phyloP scores from a whole-genome alignment of 2,113 vertebrate genomes.

The Podilymbus podiceps region DNA sequence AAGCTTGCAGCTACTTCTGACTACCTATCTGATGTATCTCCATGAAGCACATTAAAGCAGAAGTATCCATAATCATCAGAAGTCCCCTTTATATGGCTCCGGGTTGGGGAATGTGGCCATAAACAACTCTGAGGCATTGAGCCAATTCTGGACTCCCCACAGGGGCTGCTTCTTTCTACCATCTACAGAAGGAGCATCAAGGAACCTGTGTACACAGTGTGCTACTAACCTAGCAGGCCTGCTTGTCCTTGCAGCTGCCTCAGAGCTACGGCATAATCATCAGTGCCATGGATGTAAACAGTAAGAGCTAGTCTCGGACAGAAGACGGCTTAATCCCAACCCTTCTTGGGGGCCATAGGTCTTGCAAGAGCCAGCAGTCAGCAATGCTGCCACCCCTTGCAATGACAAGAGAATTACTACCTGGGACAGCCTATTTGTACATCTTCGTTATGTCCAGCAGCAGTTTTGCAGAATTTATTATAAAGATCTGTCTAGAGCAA shows the following conservation, averaged over 20 bases:
- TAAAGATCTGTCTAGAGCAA: neutral
- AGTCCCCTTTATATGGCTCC: neutral
- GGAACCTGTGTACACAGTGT: neutral
- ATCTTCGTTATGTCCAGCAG: neutral
- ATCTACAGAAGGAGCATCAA: neutral
- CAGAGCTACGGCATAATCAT: neutral
- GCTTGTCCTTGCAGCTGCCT: neutral
- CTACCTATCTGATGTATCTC: neutral
- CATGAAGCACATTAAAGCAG: slow-evolving; percentile 30
- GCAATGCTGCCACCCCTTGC: neutral
- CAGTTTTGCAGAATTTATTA: neutral
- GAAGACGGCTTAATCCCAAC: neutral
- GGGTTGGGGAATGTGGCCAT: neutral
- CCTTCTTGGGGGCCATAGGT: neutral
- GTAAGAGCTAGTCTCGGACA: neutral
- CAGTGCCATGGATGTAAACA: neutral
- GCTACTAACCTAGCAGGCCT: neutral
- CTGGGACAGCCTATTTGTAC: neutral
- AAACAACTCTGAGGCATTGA: neutral
- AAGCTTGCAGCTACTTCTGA: neutral
- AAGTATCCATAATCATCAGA: neutral
- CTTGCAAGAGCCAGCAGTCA: neutral
- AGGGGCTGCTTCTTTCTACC: neutral
- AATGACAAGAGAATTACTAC: neutral
- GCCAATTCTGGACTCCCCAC: neutral